Conservation (phyloP, 2,797 vertebrate species). For the Micromesistius poutassou region DNA sequence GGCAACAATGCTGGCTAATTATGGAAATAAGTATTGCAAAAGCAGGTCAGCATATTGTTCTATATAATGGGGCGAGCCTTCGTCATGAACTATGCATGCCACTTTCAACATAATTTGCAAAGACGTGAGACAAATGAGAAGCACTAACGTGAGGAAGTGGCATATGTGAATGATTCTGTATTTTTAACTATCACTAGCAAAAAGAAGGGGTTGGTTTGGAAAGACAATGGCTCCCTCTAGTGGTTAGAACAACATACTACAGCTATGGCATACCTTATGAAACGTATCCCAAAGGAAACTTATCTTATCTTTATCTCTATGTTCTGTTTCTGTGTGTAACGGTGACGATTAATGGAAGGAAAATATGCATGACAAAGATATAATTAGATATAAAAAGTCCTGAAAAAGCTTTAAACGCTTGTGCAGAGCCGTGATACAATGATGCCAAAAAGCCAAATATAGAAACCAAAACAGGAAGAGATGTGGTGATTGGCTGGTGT, state of each 20-base stretch:
- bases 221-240: constrained; percentile 49
- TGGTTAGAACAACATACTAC: constrained; percentile 41
- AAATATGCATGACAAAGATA: background rate
- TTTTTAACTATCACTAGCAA: background rate
- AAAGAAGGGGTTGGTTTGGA: no score
- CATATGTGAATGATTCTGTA: background rate
- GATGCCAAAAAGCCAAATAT: background rate
- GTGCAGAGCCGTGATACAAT: constrained; percentile 7
- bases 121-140: background rate
- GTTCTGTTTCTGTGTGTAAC: background rate
- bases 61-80: background rate
- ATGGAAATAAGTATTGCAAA: background rate
- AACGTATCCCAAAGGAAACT: background rate
- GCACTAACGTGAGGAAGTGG: background rate
- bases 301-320: background rate
- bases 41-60: background rate
- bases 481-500: constrained; percentile 58
- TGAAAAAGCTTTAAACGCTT: background rate
- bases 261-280: constrained; percentile 3
- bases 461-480: constrained; percentile 28
- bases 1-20: constrained; percentile 1
- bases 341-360: background rate
- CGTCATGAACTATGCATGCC: background rate
- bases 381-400: background rate
- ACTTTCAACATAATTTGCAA: background rate